A percentile compares a stretch with the other conserved stretches of the same genome.
Conservation (phyloP, 2,113 vertebrate genomes). For the Pterocles burchelli region DNA sequence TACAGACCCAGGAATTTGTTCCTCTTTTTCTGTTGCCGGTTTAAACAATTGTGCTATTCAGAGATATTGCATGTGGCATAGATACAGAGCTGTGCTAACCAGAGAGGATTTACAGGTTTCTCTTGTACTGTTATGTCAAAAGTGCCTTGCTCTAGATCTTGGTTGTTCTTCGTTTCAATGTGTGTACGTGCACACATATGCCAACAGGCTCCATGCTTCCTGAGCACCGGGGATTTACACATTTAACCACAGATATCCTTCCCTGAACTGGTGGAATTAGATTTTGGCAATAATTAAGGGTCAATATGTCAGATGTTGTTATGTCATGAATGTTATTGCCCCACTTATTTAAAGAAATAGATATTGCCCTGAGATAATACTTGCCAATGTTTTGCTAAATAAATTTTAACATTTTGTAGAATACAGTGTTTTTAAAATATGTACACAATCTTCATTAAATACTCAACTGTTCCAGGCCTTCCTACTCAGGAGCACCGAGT, state of each 20-base stretch:
- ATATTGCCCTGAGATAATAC: background rate
- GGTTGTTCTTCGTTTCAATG: background rate
- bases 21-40: background rate
- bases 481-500: background rate
- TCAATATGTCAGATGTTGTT: background rate
- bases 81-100: background rate
- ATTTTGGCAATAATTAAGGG: background rate
- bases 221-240: background rate
- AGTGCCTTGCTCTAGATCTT: background rate
- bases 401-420: background rate
- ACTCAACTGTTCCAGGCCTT: background rate
- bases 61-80: background rate
- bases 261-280: background rate
- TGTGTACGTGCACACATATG: background rate
- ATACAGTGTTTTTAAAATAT: background rate
- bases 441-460: background rate
- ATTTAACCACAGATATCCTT: background rate
- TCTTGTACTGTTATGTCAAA: background rate
- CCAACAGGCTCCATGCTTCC: background rate
- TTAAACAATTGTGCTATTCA: background rate
- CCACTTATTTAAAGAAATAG: background rate
- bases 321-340: background rate
- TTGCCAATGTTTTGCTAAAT: background rate
- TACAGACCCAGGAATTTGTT: background rate
- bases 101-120: background rate